A percentile compares a stretch with the other conserved stretches of the same genome.
These are phyloP conservation scores for Leptatherina wallacei DNA, from an alignment of 2,797 vertebrate genomes.

Conservation along the genomic window DNA sequence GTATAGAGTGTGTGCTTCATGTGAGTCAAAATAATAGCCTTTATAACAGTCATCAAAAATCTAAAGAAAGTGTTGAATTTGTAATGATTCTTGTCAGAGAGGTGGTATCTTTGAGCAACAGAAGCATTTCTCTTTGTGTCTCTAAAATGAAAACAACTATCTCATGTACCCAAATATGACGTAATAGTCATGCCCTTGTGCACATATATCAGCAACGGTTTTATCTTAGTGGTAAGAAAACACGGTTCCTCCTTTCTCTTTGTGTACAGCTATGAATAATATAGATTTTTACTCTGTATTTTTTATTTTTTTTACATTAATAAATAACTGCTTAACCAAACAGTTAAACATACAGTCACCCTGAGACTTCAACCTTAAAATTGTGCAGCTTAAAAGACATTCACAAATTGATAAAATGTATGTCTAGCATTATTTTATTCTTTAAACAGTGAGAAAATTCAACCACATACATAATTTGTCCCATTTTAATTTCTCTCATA, in stretches of 20 bases:
- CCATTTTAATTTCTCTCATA: no score
- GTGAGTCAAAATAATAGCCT: background rate
- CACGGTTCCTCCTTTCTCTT: no score
- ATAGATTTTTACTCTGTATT: background rate
- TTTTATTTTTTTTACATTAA: background rate
- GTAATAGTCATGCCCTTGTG: background rate
- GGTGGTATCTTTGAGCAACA: conserved; percentile 57
- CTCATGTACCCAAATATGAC: background rate
- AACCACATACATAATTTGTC: no score
- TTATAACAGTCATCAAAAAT: conserved; percentile 23
- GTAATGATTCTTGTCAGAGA: conserved; percentile 41
- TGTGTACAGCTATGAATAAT: background rate
- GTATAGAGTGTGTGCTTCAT: background rate
- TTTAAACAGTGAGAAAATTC: no score
- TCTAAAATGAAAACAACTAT: conserved; percentile 42
- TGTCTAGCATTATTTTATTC: no score
- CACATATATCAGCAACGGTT: background rate
- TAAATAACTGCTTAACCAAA: background rate
- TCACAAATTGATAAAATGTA: no score
- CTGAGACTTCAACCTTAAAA: background rate
- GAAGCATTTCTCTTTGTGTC: conserved; percentile 56
- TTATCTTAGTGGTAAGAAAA: no score
- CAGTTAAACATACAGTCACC: background rate
- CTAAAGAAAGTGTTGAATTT: conserved; percentile 28
- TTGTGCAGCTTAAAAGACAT: no score